These are phyloP conservation scores for Drosophila asahinai DNA, from an alignment of 1,140 invertebrate genomes.

Conservation along the genomic window DNA sequence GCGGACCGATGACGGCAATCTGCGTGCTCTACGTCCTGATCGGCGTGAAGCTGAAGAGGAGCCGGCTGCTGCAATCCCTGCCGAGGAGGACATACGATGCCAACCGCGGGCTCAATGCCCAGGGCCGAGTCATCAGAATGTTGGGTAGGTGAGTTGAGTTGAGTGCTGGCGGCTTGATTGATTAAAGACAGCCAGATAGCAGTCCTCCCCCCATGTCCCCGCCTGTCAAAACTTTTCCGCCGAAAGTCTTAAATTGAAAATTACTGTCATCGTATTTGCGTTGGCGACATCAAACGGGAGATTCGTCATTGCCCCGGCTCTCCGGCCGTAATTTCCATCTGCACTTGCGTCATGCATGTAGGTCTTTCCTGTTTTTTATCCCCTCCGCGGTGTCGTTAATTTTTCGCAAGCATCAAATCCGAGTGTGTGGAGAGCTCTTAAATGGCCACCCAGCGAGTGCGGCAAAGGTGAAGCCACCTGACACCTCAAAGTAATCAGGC, in stretches of 20 bases:
- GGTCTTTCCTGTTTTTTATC: conserved; percentile 1
- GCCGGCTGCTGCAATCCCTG: conserved; percentile 68
- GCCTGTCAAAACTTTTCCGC: conserved; percentile 43
- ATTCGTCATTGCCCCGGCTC: conserved; percentile 18
- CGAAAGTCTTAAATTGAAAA: conserved; percentile 64
- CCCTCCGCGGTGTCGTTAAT: conserved; percentile 38
- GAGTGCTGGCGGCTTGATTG: conserved; percentile 58
- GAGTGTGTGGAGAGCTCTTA: conserved; percentile 27
- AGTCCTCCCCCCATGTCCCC: neutral
- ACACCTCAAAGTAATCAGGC: conserved; percentile 32
- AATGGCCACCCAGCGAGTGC: conserved; percentile 23
- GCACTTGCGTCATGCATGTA: conserved; percentile 28
- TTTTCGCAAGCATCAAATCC: conserved; percentile 26
- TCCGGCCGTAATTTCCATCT: conserved; percentile 14
- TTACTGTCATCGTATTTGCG: conserved; percentile 63
- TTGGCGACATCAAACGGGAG: conserved; percentile 53
- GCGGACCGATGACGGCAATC: conserved; percentile 94
- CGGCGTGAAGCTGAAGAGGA: conserved; percentile 89
- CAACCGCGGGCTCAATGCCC: conserved; percentile 83
- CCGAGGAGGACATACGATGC: conserved; percentile 65
- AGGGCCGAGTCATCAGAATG: conserved; percentile 89
- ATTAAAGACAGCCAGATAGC: conserved; percentile 51
- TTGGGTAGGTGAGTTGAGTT: conserved; percentile 86
- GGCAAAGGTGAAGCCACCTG: conserved; percentile 25
- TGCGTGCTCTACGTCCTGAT: conserved; percentile 93